Base-by-base conservation (phyloP, 2,113 vertebrate species). In the Carollia perspicillata region DNA sequence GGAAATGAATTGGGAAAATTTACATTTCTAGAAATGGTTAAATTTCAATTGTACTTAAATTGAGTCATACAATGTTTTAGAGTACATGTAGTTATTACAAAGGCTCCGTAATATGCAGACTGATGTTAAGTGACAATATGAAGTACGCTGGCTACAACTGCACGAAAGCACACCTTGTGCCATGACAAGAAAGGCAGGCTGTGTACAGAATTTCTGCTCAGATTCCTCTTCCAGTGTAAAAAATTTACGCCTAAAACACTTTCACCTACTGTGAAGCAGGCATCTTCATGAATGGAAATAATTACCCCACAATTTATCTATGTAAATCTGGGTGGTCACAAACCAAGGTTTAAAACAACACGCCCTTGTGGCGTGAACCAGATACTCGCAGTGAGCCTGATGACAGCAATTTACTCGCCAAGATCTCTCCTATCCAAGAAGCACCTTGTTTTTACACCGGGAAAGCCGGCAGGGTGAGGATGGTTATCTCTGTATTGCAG, bases 31-130 rank as follows among this genome's bases (percentile, higher is more conserved):
- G 49, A 58, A 93, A 88, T 35, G 68, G 51, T 66, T 75, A 60
- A 63, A 49, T 92, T 93, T 93, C 22, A 81, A 91, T 75, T 97
- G n/a, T 84, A 23, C 77, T 91, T 92, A 87, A 88, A 63, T 86
- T 44, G 83, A 17, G 13, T 90, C 77, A 85, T 3, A 28, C 35
- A 91, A 87, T 75, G 35, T 74, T 88, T 94, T 60, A 92, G 35
- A 90, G 87, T 37, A 93, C 2, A 33, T 10, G 16, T 42, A 92
- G 65, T 84, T 42, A 90, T 84, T 75, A 74, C 49, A 91, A 93
- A 96, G 77, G 78, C 44, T 60, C 18, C 17, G 51, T 78, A 33
- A 20, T 35, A 74, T 6, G 23, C 4, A 71, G 42, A 78, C 13
- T 89, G 69, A 92, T 51, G 53, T 83, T 28, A 94, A 87, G 18